A percentile compares a stretch with the other conserved stretches of the same genome.
phyloP scores from a whole-genome alignment of 2,888 invertebrate species.

The Chymomyza procnemis region DNA sequence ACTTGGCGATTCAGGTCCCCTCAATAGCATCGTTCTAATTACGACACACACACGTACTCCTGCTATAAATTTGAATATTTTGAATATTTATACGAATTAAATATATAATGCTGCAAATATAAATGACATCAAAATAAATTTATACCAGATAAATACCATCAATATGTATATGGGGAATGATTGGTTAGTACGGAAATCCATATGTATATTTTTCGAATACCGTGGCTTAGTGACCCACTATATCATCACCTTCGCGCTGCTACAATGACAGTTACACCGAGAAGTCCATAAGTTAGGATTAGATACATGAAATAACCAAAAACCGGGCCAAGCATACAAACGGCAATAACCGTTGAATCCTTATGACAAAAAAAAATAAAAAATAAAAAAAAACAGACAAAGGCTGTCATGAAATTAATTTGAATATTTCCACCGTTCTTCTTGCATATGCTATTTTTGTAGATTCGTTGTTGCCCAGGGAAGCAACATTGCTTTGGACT shows the following conservation, averaged over 20 bases:
- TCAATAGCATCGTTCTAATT: too few relatives aligned
- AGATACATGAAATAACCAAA: conserved; percentile 53
- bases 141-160: too few relatives aligned
- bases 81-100: too few relatives aligned
- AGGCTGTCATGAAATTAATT: conserved; percentile 63
- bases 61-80: too few relatives aligned
- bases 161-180: not conserved
- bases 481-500: conserved; percentile 42
- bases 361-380: conserved; percentile 35
- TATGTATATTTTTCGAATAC: not conserved
- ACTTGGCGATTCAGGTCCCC: too few relatives aligned
- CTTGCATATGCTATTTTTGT: conserved; percentile 3
- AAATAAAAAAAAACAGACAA: conserved; percentile 32
- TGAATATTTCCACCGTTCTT: conserved; percentile 48
- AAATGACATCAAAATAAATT: too few relatives aligned
- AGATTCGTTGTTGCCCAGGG: not conserved
- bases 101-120: too few relatives aligned
- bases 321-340: not conserved
- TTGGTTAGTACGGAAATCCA: too few relatives aligned
- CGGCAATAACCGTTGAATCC: conserved; percentile 17
- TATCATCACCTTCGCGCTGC: not conserved
- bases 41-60: too few relatives aligned
- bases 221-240: conserved; percentile 1
- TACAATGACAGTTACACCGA: conserved; percentile 47
- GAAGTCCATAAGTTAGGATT: conserved; percentile 65